Base-by-base conservation (phyloP, 2,797 vertebrate genomes). In the Argya squamiceps region DNA sequence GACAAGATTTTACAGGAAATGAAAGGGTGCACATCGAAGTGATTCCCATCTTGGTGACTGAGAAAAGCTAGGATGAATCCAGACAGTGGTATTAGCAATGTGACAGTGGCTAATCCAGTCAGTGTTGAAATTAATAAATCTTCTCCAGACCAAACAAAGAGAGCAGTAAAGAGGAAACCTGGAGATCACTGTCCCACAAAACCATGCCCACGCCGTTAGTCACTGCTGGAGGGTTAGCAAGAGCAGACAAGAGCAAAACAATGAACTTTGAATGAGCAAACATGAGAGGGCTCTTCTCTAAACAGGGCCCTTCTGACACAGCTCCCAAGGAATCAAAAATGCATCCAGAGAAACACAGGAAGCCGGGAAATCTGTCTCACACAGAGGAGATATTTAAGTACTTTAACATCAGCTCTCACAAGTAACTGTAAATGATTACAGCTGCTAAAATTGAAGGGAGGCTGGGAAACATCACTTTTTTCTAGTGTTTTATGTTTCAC, bases 341-440 rank as follows among this genome's bases (percentile, higher is more conserved):
- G 0, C 43, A 15, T 29, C 39, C 75, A 3, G 3, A 36, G 36
- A 32, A 75, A 10, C 2, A n/a, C 11, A 29, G 5, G 5, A 3
- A 65, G 27, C 24, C 0, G 0, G 78, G 69, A 71, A 44, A 11
- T 13, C 19, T 4, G 26, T 11, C 30, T 43, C 23, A 4, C 2
- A 1, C 32, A n/a, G 39, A 55, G 30, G 6, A 19, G 21, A 3
- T 2, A 2, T 11, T 3, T 1, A n/a, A n/a, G 18, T 7, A 24
- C 70, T 46, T 37, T 3, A 65, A 2, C 5, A 1, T 29, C 43
- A 26, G n/a, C 52, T 73, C 43, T 44, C 59, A 27, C 2, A 6
- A 44, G 29, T 26, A 22, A 24, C 50, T 49, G 13, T 37, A 74
- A 73, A 21, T 7, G 10, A 17, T 8, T 27, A 19, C 20, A 3